Evolutionary conservation across 2,797 vertebrate genomes (phyloP).

Genomic region (Leptoclinus maculatus): DNA sequence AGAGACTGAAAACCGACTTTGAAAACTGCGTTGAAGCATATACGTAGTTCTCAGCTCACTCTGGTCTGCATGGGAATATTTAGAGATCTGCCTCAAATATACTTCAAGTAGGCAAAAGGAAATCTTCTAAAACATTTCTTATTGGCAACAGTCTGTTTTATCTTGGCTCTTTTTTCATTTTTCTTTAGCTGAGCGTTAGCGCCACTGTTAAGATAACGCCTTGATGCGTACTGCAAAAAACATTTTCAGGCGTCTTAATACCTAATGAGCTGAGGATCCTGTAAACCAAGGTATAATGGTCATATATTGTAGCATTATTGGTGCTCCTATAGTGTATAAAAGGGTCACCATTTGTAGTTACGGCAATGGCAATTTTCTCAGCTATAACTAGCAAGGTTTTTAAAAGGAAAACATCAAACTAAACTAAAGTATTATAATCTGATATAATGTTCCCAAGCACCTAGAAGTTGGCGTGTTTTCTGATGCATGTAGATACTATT

Average conservation of each 20-base stretch:
- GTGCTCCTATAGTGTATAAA: background rate
- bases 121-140: background rate
- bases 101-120: background rate
- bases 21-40: conserved; percentile 29
- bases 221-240: background rate
- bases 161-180: background rate
- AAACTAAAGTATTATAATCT: background rate
- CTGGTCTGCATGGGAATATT: conserved; percentile 23
- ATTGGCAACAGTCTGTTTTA: background rate
- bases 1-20: conserved; percentile 27
- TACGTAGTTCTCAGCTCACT: conserved; percentile 12
- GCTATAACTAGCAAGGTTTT: background rate
- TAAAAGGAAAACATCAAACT: background rate
- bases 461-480: background rate
- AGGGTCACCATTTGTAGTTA: background rate
- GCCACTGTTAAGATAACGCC: background rate
- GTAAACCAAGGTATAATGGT: background rate
- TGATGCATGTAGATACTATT: background rate
- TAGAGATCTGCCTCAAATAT: conserved; percentile 20
- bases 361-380: background rate
- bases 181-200: background rate
- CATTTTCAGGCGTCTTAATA: background rate
- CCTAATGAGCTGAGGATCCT: background rate
- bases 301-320: background rate
- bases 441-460: background rate